Conservation (phyloP, 2,888 invertebrate genomes). For the Geotrupes spiniger region DNA sequence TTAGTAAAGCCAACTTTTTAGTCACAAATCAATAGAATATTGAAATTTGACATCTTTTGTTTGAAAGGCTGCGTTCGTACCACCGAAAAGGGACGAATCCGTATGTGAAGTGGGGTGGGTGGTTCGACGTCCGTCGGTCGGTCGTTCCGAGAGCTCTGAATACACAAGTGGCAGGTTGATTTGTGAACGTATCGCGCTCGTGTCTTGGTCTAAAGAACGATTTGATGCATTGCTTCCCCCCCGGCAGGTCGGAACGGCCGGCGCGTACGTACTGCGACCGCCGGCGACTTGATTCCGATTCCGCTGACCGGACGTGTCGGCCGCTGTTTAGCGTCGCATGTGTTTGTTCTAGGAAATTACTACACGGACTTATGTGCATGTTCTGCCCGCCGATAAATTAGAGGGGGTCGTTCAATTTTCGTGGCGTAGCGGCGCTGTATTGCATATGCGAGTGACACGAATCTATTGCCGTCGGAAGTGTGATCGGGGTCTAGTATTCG, state of each 20-base stretch:
- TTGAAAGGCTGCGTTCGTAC: no score
- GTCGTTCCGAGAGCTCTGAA: conserved; percentile 12
- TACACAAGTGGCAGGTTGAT: conserved; percentile 24
- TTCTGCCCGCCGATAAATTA: conserved; percentile 12
- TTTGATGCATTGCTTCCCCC: conserved; percentile 41
- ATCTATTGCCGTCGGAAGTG: neutral
- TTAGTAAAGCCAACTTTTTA: no score
- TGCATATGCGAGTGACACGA: neutral
- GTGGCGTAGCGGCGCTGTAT: neutral
- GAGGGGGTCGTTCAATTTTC: conserved; percentile 2
- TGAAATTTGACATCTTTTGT: no score
- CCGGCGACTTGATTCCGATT: conserved; percentile 4
- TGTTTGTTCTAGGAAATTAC: conserved; percentile 45
- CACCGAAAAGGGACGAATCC: no score
- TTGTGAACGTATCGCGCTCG: conserved; percentile 26
- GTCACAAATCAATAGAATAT: no score
- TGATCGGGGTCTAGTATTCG: no score
- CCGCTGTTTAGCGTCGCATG: conserved; percentile 38
- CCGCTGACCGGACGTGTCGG: conserved; percentile 40
- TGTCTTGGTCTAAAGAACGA: conserved; percentile 32
- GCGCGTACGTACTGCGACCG: neutral
- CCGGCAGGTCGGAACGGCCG: neutral
- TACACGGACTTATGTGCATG: conserved; percentile 27
- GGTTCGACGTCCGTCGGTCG: no score
- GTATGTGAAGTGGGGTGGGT: no score